Evolutionary conservation across 1,140 invertebrate genomes (phyloP).

Genomic region (Drosophila varians): DNA sequence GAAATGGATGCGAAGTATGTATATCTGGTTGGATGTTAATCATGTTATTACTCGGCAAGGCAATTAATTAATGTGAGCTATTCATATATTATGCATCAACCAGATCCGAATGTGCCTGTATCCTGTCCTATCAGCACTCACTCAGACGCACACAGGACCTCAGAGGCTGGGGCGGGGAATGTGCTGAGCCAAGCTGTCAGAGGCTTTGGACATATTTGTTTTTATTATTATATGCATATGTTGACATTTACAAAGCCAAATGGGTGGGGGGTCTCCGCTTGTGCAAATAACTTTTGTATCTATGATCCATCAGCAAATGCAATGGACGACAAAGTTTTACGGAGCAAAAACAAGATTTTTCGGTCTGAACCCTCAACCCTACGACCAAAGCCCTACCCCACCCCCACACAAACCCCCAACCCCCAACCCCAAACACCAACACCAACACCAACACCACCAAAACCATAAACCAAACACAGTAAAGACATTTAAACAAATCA

Average conservation of each 20-base stretch:
- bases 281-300: conserved; percentile 77
- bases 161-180: conserved; percentile 27
- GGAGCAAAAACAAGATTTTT: conserved; percentile 77
- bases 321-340: conserved; percentile 72
- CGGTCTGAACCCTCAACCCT: conserved; percentile 30
- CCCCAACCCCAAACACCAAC: not conserved
- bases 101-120: conserved; percentile 62
- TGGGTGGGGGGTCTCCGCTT: conserved; percentile 47
- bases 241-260: conserved; percentile 72
- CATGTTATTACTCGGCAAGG: conserved; percentile 72
- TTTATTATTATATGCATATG: conserved; percentile 81
- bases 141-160: not conserved
- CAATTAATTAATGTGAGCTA: conserved; percentile 79
- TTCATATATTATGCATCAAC: conserved; percentile 67
- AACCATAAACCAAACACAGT: conserved; percentile 81
- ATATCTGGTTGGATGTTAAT: conserved; percentile 54
- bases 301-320: conserved; percentile 78
- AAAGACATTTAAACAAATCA: conserved; percentile 81
- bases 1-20: conserved; percentile 23
- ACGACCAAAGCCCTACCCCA: not conserved
- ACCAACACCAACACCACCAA: too few species aligned
- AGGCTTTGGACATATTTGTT: conserved; percentile 75
- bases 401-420: not conserved
- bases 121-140: conserved; percentile 40
- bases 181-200: conserved; percentile 74